Conservation (phyloP, 2,113 vertebrate species). For the Tringa solitaria region DNA sequence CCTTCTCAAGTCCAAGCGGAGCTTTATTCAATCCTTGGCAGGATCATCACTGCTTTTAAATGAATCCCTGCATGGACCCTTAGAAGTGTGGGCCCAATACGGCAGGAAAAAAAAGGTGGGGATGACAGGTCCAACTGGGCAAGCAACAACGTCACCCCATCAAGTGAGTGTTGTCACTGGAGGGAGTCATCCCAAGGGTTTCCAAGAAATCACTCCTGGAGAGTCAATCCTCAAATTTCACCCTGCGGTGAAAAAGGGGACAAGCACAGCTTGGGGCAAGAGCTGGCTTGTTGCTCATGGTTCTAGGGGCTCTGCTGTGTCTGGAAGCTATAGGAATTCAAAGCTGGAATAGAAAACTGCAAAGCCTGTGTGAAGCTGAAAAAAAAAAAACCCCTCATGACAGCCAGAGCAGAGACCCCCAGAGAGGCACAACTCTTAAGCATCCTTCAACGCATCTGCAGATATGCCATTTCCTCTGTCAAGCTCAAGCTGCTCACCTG, state of each 20-base stretch:
- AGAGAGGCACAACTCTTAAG: neutral
- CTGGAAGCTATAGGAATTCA: neutral
- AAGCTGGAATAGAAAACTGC: neutral
- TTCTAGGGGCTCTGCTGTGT: neutral
- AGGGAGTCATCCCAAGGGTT: neutral
- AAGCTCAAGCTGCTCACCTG: neutral
- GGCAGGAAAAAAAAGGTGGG: fast-evolving
- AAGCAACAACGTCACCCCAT: neutral
- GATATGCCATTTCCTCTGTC: neutral
- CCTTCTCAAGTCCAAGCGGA: neutral
- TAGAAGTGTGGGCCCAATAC: neutral
- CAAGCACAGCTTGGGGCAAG: neutral
- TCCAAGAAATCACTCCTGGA: fast-evolving
- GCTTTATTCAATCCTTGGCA: neutral
- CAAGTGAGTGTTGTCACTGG: fast-evolving
- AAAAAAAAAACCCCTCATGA: neutral
- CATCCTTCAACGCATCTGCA: neutral
- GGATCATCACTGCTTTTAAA: neutral
- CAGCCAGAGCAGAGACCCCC: neutral
- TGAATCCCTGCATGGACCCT: neutral
- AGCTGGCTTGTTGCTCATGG: neutral
- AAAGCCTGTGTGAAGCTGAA: neutral
- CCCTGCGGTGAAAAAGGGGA: neutral
- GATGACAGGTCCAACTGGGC: neutral
- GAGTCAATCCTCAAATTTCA: neutral